Percentiles rank a stretch among this genome's conserved stretches.
Evolutionary conservation across 2,797 vertebrate genomes (phyloP).

Genomic region (Ctenochaetus hawaiiensis): DNA sequence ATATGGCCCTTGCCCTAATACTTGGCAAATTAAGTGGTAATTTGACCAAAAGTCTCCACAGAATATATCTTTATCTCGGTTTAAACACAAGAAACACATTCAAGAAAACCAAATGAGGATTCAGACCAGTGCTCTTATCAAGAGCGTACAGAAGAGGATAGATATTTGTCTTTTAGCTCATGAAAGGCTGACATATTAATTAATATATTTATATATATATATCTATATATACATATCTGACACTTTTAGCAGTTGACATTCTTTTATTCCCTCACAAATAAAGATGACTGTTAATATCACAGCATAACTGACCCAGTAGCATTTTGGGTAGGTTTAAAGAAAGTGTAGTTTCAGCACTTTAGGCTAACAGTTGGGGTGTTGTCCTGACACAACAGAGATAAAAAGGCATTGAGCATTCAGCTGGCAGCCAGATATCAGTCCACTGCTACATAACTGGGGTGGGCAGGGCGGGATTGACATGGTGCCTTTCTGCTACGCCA

Average conservation of each 20-base stretch:
- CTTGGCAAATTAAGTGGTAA: not conserved
- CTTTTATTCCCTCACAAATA: too few species aligned
- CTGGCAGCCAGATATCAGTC: conserved; percentile 12
- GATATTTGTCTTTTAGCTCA: not conserved
- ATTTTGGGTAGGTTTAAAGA: not conserved
- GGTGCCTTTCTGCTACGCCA: conserved; percentile 61
- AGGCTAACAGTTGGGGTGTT: conserved; percentile 44
- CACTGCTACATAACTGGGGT: conserved; percentile 34
- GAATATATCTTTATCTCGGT: not conserved
- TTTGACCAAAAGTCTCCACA: not conserved
- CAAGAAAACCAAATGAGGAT: conserved; percentile 11
- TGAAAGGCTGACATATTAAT: not conserved
- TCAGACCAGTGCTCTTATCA: conserved; percentile 41
- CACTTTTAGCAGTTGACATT: not conserved
- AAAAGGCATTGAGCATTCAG: not conserved
- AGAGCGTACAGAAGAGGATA: conserved; percentile 17
- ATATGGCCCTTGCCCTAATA: not conserved
- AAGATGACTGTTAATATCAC: not conserved
- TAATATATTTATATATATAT: too few species aligned
- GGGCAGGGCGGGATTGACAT: conserved; percentile 32
- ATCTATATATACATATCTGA: not conserved
- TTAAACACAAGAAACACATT: conserved; percentile 34
- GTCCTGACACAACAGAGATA: conserved; percentile 33
- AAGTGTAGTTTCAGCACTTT: conserved; percentile 13
- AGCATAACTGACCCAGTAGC: not conserved